Conservation (phyloP, 2,888 invertebrate genomes). For the Andrena chrysosceles region DNA sequence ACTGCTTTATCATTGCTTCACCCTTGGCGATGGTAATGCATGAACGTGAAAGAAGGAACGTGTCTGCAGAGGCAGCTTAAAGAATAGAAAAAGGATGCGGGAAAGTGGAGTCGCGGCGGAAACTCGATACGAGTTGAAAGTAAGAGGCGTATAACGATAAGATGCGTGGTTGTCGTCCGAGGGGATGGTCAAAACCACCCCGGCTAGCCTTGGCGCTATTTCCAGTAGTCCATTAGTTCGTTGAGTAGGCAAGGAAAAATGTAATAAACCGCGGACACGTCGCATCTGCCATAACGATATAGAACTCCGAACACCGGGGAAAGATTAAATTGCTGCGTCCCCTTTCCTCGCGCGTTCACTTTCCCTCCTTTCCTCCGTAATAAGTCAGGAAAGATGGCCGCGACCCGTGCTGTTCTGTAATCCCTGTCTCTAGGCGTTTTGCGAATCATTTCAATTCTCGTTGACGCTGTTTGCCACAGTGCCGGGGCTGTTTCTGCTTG, state of each 20-base stretch:
- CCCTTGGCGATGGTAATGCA: too few species aligned
- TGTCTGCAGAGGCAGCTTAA: too few species aligned
- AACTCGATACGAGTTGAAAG: conserved; percentile 8
- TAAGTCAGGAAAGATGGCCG: conserved; percentile 18
- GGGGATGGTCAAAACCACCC: conserved; percentile 33
- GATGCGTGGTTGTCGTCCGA: conserved; percentile 33
- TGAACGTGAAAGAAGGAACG: too few species aligned
- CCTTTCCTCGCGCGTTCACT: conserved; percentile 22
- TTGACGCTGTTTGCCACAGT: too few species aligned
- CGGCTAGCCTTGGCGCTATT: conserved; percentile 76
- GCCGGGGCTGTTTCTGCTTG: too few species aligned
- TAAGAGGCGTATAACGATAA: conserved; percentile 39
- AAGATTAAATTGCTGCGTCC: conserved; percentile 77
- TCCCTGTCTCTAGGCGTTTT: too few species aligned
- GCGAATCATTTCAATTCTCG: too few species aligned
- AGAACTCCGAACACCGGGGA: conserved; percentile 67
- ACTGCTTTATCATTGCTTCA: too few species aligned
- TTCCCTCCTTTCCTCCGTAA: conserved; percentile 37
- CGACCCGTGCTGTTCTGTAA: neutral
- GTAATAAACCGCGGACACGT: conserved; percentile 80
- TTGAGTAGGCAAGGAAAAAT: conserved; percentile 75
- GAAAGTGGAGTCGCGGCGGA: too few species aligned
- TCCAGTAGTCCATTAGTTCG: conserved; percentile 78
- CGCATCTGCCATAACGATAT: conserved; percentile 70
- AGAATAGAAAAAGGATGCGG: too few species aligned